Conservation (phyloP, 1,140 invertebrate species). For the Micrasema minimum region DNA sequence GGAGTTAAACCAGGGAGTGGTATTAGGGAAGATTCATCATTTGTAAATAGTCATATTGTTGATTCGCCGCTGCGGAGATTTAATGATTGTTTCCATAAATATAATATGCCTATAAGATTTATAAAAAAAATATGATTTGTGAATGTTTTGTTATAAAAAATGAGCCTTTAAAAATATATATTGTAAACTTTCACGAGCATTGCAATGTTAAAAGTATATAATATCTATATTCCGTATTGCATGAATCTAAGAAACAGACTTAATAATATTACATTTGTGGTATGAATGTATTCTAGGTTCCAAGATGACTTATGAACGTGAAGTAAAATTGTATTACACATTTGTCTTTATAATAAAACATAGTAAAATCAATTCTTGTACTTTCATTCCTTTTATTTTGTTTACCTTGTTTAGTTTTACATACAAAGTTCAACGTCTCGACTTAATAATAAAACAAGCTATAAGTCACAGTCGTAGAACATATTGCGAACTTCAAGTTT, state of each 20-base stretch:
- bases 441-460: too few species aligned
- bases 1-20: neutral
- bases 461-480: too few species aligned
- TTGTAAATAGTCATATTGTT: slow-evolving; percentile 32
- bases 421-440: too few species aligned
- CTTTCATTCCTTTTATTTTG: slow-evolving; percentile 13
- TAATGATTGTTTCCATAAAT: slow-evolving; percentile 16
- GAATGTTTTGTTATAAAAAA: slow-evolving; percentile 25
- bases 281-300: slow-evolving; percentile 14
- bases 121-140: slow-evolving; percentile 30
- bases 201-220: slow-evolving; percentile 18
- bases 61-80: slow-evolving; percentile 21
- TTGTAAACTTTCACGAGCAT: slow-evolving; percentile 20
- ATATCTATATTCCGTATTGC: slow-evolving; percentile 3
- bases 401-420: neutral
- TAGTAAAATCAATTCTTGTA: slow-evolving; percentile 27
- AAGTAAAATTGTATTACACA: slow-evolving; percentile 43
- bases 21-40: slow-evolving; percentile 13
- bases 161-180: slow-evolving; percentile 31
- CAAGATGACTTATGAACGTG: slow-evolving; percentile 38
- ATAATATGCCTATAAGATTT: slow-evolving; percentile 28
- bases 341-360: slow-evolving; percentile 45
- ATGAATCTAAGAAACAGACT: slow-evolving; percentile 20
- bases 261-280: slow-evolving; percentile 3
- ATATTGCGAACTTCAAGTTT: too few species aligned